These are phyloP conservation scores for Pocillopora meandrina DNA, from an alignment of 92 coral and sea anemone species.

Conservation along the genomic window DNA sequence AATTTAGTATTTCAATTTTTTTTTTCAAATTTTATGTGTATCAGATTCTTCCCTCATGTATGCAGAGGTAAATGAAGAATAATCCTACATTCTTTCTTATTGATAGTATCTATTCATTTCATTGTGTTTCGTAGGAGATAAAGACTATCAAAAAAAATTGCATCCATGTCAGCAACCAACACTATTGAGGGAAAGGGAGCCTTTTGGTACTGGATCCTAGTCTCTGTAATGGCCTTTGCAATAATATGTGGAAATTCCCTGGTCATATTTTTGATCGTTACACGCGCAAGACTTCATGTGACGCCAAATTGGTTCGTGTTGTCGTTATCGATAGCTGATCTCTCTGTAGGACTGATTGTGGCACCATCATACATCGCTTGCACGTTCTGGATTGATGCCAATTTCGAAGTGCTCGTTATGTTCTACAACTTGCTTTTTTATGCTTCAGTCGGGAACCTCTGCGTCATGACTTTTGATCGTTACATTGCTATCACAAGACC, in stretches of 20 bases:
- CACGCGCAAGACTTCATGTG: slow-evolving; percentile 18
- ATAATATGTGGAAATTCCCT: slow-evolving; percentile 23
- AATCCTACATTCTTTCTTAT: too few relatives aligned
- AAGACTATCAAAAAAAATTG: not conserved
- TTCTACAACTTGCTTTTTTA: slow-evolving; percentile 58
- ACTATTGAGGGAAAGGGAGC: not conserved
- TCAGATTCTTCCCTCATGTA: too few relatives aligned
- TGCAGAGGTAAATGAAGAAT: too few relatives aligned
- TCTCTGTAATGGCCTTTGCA: slow-evolving; percentile 8
- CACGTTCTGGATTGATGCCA: slow-evolving; percentile 29
- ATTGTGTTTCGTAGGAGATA: not conserved
- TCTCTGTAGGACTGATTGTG: slow-evolving; percentile 33
- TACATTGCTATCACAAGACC: slow-evolving; percentile 62
- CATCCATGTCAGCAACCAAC: not conserved
- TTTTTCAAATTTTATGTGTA: too few relatives aligned
- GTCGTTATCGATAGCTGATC: slow-evolving; percentile 37
- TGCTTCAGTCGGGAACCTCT: slow-evolving; percentile 55
- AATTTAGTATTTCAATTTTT: too few relatives aligned
- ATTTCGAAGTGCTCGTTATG: slow-evolving; percentile 27
- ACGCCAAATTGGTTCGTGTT: slow-evolving; percentile 29
- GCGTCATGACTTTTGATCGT: slow-evolving; percentile 57
- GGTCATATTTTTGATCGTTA: slow-evolving; percentile 20
- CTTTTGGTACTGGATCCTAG: slow-evolving; percentile 1
- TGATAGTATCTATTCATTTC: not conserved
- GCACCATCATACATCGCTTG: slow-evolving; percentile 29